Conservation (phyloP, 2,888 invertebrate species). For the Caenorhabditis sp. region DNA sequence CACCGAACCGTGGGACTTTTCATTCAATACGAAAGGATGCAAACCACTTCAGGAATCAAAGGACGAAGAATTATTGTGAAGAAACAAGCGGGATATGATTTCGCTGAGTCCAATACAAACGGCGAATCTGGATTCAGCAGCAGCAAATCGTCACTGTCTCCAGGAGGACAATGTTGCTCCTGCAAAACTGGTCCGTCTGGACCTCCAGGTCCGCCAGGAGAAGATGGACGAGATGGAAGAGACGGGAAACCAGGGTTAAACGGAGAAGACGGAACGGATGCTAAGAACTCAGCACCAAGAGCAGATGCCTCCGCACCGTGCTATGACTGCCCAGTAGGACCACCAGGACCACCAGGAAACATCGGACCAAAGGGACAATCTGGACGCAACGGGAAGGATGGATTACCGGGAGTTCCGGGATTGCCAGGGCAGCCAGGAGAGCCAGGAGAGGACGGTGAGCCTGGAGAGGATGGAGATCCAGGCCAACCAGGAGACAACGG, state of each 20-base stretch:
- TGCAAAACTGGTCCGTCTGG: slow-evolving; percentile 69
- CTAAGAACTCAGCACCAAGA: slow-evolving; percentile 33
- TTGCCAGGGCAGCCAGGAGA: slow-evolving; percentile 71
- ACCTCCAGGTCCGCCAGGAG: slow-evolving; percentile 74
- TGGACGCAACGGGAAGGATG: slow-evolving; percentile 71
- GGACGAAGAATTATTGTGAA: slow-evolving; percentile 68
- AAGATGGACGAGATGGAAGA: slow-evolving; percentile 73
- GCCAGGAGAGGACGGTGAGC: slow-evolving; percentile 68
- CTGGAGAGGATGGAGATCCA: slow-evolving; percentile 68
- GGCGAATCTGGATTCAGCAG: slow-evolving; percentile 46
- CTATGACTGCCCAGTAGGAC: slow-evolving; percentile 58
- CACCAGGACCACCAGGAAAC: slow-evolving; percentile 69
- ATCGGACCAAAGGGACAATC: slow-evolving; percentile 72
- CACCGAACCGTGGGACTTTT: slow-evolving; percentile 76
- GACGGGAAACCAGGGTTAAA: slow-evolving; percentile 72
- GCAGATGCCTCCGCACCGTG: slow-evolving; percentile 44
- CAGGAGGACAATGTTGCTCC: slow-evolving; percentile 64
- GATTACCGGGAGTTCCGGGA: slow-evolving; percentile 68
- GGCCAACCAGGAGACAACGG: slow-evolving; percentile 68
- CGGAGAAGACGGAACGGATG: slow-evolving; percentile 66
- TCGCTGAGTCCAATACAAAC: slow-evolving; percentile 44
- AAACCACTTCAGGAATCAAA: slow-evolving; percentile 67
- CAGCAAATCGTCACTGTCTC: slow-evolving; percentile 36
- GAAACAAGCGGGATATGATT: slow-evolving; percentile 73
- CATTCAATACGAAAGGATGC: slow-evolving; percentile 75